Conservation (phyloP, 2,113 vertebrate species). For the Sus scrofa region DNA sequence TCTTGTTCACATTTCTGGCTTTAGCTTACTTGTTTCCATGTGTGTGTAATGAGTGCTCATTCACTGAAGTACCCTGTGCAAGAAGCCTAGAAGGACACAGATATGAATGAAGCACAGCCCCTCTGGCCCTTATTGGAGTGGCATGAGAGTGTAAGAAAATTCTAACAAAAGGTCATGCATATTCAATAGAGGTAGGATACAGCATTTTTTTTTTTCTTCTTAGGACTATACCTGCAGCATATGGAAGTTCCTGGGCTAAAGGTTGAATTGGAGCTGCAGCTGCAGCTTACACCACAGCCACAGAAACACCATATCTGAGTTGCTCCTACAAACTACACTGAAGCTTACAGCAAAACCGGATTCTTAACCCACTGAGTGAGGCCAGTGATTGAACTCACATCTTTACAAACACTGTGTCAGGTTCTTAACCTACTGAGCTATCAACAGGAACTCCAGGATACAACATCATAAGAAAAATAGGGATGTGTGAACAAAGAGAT, state of each 20-base stretch:
- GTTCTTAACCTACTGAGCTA: too few relatives aligned
- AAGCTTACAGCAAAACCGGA: too few relatives aligned
- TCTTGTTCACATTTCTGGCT: not conserved
- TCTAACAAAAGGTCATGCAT: not conserved
- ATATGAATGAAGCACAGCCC: not conserved
- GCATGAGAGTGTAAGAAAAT: not conserved
- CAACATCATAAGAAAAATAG: not conserved
- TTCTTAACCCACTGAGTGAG: too few relatives aligned
- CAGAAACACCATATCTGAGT: too few relatives aligned
- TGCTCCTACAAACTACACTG: too few relatives aligned
- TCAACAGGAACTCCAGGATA: not conserved
- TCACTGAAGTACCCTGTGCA: accelerated
- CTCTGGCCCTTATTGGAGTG: not conserved
- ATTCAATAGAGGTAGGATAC: not conserved
- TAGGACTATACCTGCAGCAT: too few relatives aligned
- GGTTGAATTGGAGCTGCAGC: too few relatives aligned
- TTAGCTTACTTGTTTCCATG: not conserved
- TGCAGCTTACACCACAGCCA: too few relatives aligned
- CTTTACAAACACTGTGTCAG: too few relatives aligned
- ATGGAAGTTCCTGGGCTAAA: too few relatives aligned
- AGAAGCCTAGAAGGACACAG: not conserved
- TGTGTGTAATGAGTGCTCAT: not conserved
- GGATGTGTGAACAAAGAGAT: not conserved
- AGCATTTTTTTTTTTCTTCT: too few relatives aligned
- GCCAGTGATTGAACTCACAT: too few relatives aligned